phyloP scores from a whole-genome alignment of 2,888 invertebrate species.

The Trichogramma evanescens region DNA sequence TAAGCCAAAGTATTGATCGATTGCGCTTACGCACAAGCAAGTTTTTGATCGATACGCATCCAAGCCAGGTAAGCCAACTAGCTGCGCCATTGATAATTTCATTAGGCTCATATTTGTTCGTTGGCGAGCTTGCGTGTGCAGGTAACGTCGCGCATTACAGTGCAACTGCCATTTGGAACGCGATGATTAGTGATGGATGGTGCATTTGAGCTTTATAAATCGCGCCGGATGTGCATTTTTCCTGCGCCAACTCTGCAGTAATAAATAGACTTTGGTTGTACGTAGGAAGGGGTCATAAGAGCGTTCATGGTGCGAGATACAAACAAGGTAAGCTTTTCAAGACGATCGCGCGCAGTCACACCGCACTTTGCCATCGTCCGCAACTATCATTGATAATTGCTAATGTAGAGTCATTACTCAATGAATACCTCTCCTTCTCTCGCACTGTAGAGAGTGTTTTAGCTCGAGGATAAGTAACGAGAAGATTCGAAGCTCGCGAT shows the following conservation, averaged over 20 bases:
- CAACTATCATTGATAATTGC: constrained; percentile 17
- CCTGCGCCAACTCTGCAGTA: no score
- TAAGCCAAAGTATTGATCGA: background rate
- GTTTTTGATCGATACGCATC: no score
- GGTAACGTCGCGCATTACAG: no score
- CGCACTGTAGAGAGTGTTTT: background rate
- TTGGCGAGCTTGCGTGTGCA: no score
- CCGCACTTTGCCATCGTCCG: background rate
- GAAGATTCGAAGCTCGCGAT: no score
- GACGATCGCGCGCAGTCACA: constrained; percentile 10
- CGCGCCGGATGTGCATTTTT: no score
- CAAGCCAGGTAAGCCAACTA: no score
- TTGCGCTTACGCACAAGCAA: background rate
- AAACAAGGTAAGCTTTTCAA: constrained; percentile 3
- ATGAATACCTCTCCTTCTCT: constrained; percentile 1
- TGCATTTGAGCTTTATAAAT: no score
- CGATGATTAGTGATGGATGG: no score
- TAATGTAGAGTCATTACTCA: constrained; percentile 21
- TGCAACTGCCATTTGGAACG: no score
- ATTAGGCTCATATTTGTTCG: constrained; percentile 1
- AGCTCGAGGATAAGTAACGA: background rate
- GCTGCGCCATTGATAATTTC: constrained; percentile 6
- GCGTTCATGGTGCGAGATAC: background rate
- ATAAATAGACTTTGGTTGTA: no score
- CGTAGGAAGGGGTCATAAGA: constrained; percentile 4